Conservation (phyloP, 2,888 invertebrate species). For the Cephus pygmeus region DNA sequence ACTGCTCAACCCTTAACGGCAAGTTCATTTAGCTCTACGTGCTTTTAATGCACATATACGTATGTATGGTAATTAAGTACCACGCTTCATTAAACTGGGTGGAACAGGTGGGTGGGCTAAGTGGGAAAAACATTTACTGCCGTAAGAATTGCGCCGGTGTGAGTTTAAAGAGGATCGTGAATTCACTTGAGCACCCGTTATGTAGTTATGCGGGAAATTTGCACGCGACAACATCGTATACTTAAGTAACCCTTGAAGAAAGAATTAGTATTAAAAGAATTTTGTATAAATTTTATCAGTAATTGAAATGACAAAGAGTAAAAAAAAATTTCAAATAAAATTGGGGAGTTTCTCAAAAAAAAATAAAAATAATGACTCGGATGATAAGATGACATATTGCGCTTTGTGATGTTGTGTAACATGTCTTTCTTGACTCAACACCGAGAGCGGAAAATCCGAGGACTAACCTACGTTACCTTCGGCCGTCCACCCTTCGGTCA, state of each 20-base stretch:
- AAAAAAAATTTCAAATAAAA: neutral
- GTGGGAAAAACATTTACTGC: neutral
- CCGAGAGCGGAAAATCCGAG: too few species aligned
- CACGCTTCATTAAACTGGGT: conserved; percentile 6
- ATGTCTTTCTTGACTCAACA: too few species aligned
- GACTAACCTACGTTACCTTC: too few species aligned
- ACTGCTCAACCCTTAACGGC: neutral
- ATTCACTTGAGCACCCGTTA: neutral
- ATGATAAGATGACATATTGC: neutral
- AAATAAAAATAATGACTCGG: neutral
- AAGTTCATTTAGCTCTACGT: neutral
- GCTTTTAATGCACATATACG: neutral
- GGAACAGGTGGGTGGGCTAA: neutral
- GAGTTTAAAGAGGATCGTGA: neutral
- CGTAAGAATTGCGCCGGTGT: neutral
- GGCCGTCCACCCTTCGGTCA: too few species aligned
- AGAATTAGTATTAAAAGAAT: too few species aligned
- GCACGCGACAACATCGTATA: neutral
- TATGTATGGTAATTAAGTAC: neutral
- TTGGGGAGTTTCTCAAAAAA: neutral
- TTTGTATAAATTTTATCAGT: too few species aligned
- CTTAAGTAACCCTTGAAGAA: neutral
- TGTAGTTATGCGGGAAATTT: neutral
- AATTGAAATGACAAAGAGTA: neutral
- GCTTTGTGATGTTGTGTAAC: too few species aligned